These are phyloP conservation scores for Bombus turneri DNA, from an alignment of 1,140 invertebrate genomes.

Conservation along the genomic window DNA sequence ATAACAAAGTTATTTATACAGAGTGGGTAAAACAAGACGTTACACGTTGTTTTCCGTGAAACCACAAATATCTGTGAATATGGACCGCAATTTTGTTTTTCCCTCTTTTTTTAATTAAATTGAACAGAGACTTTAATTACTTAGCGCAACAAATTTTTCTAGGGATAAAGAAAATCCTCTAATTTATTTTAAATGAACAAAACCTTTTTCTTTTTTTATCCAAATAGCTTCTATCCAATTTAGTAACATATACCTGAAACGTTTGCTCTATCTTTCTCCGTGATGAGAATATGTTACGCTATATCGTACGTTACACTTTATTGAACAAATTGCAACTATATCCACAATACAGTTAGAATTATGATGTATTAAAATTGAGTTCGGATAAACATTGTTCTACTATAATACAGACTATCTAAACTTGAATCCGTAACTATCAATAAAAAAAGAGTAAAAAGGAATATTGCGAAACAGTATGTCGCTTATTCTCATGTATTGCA, in stretches of 20 bases:
- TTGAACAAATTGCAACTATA: too few relatives aligned
- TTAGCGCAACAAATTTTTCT: not conserved
- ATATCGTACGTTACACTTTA: not conserved
- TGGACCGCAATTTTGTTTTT: not conserved
- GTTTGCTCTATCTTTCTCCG: not conserved
- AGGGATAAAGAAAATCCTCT: not conserved
- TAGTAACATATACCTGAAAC: not conserved
- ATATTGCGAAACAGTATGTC: not conserved
- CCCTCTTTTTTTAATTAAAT: not conserved
- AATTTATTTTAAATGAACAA: slow-evolving; percentile 1
- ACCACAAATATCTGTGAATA: not conserved
- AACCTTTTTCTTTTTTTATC: not conserved
- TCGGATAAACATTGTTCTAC: not conserved
- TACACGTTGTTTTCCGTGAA: not conserved
- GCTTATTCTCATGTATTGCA: not conserved
- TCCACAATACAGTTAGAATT: too few relatives aligned
- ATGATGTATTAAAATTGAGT: too few relatives aligned
- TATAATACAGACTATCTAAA: not conserved
- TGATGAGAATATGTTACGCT: not conserved
- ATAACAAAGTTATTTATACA: not conserved
- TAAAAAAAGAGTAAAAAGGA: not conserved
- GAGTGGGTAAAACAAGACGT: not conserved
- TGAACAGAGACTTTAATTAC: not conserved
- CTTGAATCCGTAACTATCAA: not conserved
- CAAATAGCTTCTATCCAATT: not conserved